These are phyloP conservation scores for Hemiprocne comata DNA, from an alignment of 2,113 vertebrate genomes.

Conservation along the genomic window DNA sequence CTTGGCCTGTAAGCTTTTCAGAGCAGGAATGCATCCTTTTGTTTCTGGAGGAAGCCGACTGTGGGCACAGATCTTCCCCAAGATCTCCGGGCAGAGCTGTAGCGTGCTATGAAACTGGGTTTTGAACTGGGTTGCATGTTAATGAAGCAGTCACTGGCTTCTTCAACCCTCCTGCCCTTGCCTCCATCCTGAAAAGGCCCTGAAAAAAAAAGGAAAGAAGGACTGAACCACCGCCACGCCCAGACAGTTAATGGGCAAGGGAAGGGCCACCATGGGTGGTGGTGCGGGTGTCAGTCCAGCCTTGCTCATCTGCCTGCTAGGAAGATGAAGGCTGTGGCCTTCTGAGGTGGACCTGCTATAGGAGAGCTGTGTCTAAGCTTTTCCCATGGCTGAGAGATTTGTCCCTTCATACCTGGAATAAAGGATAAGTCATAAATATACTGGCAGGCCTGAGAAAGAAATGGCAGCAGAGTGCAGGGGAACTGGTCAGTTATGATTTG, in stretches of 20 bases:
- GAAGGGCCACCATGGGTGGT: neutral
- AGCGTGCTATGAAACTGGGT: neutral
- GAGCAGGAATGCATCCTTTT: slow-evolving; percentile 19
- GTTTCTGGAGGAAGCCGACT: neutral
- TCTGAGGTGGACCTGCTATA: neutral
- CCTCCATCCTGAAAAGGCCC: neutral
- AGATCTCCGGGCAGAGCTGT: neutral
- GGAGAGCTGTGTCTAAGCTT: neutral
- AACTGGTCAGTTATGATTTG: neutral
- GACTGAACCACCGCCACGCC: neutral
- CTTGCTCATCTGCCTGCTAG: neutral
- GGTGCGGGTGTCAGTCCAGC: neutral
- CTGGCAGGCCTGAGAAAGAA: neutral
- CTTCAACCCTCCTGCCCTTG: neutral
- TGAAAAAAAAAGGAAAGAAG: neutral
- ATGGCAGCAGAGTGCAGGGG: neutral
- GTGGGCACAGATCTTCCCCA: neutral
- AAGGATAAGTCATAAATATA: neutral
- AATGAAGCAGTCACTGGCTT: neutral
- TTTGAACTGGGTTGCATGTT: rapidly evolving
- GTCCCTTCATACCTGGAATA: neutral
- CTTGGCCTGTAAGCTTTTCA: neutral
- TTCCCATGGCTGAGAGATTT: neutral
- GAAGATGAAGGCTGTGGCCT: neutral
- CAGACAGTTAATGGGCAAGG: neutral